A percentile compares a stretch with the other conserved stretches of the same genome.
These are phyloP conservation scores for Diuraphis noxia DNA, from an alignment of 1,140 invertebrate species.

Conservation along the genomic window DNA sequence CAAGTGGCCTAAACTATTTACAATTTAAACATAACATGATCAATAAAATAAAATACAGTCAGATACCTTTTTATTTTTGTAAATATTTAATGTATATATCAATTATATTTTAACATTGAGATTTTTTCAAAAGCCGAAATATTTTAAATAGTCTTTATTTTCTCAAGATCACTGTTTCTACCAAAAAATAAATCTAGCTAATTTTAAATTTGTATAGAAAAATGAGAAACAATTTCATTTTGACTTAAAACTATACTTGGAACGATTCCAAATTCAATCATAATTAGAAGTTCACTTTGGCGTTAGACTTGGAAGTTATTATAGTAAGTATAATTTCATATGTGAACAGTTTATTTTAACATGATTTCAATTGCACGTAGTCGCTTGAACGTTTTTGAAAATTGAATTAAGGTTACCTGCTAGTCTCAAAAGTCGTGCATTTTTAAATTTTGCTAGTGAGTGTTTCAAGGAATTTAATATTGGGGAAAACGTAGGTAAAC, in stretches of 20 bases:
- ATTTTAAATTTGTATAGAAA: neutral
- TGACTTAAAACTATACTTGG: neutral
- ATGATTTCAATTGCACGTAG: neutral
- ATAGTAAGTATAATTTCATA: neutral
- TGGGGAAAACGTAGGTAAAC: too few species aligned
- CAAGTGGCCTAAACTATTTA: too few species aligned
- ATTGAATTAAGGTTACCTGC: neutral
- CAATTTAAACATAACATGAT: too few species aligned
- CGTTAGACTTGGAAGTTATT: neutral
- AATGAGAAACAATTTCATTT: neutral
- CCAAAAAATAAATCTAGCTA: neutral
- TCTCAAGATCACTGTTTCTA: neutral
- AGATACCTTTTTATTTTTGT: too few species aligned
- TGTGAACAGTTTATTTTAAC: neutral
- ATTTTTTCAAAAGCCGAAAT: too few species aligned
- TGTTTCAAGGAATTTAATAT: too few species aligned
- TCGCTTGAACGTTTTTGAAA: neutral
- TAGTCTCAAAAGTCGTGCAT: too few species aligned
- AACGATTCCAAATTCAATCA: neutral
- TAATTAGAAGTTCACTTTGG: neutral
- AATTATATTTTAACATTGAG: too few species aligned
- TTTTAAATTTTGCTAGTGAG: too few species aligned
- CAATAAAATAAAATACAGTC: too few species aligned
- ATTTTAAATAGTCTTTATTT: too few species aligned
- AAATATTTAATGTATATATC: too few species aligned